Evolutionary conservation across 2,113 vertebrate species (phyloP), one percentile per base, ranked within the genome.

Genomic region (Poecilia latipinna): DNA sequence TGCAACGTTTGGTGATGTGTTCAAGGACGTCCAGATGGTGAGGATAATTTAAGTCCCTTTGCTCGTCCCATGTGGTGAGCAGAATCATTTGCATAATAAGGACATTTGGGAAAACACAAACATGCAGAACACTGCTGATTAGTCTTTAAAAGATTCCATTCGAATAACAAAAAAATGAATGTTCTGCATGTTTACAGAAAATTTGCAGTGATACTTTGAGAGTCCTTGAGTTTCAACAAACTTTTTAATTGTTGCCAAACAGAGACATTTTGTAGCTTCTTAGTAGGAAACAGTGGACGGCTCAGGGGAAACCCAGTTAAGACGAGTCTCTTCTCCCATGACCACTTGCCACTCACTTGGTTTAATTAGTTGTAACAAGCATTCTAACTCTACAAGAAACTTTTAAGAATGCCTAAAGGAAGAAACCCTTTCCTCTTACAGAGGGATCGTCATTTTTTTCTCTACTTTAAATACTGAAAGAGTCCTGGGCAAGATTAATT

Each of bases 21-120:
- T 88, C 77, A 83, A 89, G 85, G 82, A 80, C 67, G 64, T 84
- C 79, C 79, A 90, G 80, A 85, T 91, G 85, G 87, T 85, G 32
- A 0, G 32, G 65, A 80, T 85, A 71, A 90, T 79, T 82, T 35
- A 74, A 86, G 35, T 80, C 74, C 65, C 69, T 68, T 44, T 62
- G 28, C 65, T 19, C 28, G 13, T 87, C 79, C 79, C 86, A 86
- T 74, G 76, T 75, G 80, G 65, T 39, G 77, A 82, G 71, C 33
- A 64, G 24, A 48, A 32, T 72, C 15, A 81, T 88, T 85, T 76
- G n/a, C 82, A 88, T 88, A 88, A 89, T 91, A 73, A 81, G 75
- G 60, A 70, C 76, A 68, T 81, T 81, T 79, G 82, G 80, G 80
- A 86, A 68, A 77, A 84, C 42, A 71, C 42, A 12, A 62, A 78